Base-by-base conservation (phyloP, 2,113 vertebrate species). In the Odocoileus virginianus region DNA sequence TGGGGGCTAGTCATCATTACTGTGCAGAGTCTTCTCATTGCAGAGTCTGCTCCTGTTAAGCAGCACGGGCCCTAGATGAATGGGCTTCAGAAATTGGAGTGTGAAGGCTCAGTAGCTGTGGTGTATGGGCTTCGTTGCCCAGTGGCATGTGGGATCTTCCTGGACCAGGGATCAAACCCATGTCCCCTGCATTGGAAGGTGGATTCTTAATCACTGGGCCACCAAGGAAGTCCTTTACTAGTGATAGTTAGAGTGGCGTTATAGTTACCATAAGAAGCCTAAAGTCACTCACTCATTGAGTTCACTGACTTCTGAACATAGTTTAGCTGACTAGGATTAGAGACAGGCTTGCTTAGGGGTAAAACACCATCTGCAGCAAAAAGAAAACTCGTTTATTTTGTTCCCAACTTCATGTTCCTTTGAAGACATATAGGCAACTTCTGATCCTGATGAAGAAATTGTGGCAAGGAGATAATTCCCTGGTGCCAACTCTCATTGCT, bases 361-460 rank as follows among this genome's bases (percentile, higher is more conserved):
- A 89, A 94, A 96, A 88, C 79, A 71, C 17, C 45, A 28, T 61
- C 93, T 74, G 86, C 14, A 74, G 21, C 45, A 71, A 94, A 92
- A 97, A 89, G 52, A 89, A n/a, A 96, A 57, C 28, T 71, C 6
- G 6, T 40, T 87, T 78, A 54, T 97, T 92, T 96, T 87, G 55
- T 47, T 91, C 25, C n/a, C 47, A 52, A 33, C 2, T 9, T 64
- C 16, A 0, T n/a, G 45, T 83, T 96, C 45, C 28, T 97, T 91
- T 96, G 82, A 96, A 96, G 94, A 23, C 60, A 57, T 67, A 50
- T 14, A 88, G 64, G 82, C 89, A 92, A 92, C 58, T 93, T 93
- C 91, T 93, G 87, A 94, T 95, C 97, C 86, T 33, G 28, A 97
- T 93, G 91, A 94, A 97, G 87, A 81, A 81, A 90, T 82, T 55